These are phyloP conservation scores for Tethea ocularis DNA, from an alignment of 2,888 invertebrate genomes.

Conservation along the genomic window DNA sequence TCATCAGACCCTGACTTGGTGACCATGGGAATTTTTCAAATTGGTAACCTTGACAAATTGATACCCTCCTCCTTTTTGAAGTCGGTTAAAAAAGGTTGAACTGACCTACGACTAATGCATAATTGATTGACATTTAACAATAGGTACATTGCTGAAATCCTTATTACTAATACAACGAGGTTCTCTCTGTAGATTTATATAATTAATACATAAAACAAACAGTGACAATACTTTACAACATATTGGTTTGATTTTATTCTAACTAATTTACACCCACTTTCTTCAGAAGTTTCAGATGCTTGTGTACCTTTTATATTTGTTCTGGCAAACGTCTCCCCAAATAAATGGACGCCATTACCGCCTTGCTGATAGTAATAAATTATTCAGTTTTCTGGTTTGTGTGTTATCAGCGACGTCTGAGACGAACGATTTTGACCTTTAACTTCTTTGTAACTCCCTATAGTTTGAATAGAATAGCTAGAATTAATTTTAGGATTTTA, in stretches of 20 bases:
- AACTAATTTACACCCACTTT: not conserved
- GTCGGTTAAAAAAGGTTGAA: too few relatives aligned
- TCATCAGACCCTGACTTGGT: too few relatives aligned
- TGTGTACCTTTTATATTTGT: not conserved
- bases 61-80: too few relatives aligned
- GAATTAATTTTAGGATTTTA: not conserved
- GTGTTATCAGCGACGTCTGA: not conserved
- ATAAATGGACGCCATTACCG: not conserved
- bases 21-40: too few relatives aligned
- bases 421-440: not conserved
- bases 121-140: too few relatives aligned
- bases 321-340: slow-evolving; percentile 1
- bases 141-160: too few relatives aligned
- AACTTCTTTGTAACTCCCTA: not conserved
- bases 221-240: too few relatives aligned
- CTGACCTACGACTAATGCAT: too few relatives aligned
- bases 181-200: too few relatives aligned
- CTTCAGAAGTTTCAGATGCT: not conserved
- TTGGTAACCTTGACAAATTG: too few relatives aligned
- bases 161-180: too few relatives aligned
- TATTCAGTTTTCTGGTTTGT: slow-evolving; percentile 1
- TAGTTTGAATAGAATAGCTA: not conserved
- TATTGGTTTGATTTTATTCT: not conserved
- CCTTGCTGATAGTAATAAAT: not conserved
- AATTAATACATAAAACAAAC: too few relatives aligned